Conservation (phyloP, 2,888 invertebrate species). For the Tillus elongatus region DNA sequence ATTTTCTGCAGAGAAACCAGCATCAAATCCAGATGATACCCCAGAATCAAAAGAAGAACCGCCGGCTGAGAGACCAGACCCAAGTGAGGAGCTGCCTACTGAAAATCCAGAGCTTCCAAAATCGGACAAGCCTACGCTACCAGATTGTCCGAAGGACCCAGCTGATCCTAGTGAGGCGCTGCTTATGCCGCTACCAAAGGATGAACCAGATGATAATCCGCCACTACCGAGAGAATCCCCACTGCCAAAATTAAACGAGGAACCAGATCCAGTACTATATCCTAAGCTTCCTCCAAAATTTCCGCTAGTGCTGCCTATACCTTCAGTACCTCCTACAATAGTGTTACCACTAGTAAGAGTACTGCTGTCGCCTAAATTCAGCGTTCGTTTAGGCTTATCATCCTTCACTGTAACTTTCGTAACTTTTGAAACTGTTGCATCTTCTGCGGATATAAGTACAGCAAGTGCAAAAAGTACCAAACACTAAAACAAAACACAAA, state of each 20-base stretch:
- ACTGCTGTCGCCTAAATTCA: too few species aligned
- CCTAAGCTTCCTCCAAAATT: too few species aligned
- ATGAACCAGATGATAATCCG: background rate
- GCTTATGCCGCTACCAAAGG: background rate
- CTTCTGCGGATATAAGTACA: background rate
- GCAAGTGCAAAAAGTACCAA: background rate
- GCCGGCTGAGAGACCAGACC: background rate
- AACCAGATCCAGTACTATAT: background rate
- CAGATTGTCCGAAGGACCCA: background rate
- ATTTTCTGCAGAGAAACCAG: background rate
- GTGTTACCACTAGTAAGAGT: too few species aligned
- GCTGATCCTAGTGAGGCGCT: background rate
- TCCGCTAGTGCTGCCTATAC: too few species aligned
- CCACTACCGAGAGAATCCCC: background rate
- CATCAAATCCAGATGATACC: background rate
- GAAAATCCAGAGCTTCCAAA: background rate
- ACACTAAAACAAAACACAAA: constrained; percentile 1
- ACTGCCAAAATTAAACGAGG: background rate
- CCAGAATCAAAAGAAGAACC: background rate
- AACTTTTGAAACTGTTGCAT: background rate
- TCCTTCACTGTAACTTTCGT: too few species aligned
- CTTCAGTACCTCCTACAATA: constrained; percentile 1
- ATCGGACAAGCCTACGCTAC: background rate
- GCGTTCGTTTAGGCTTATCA: too few species aligned
- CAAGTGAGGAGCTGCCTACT: background rate